Evolutionary conservation across 2,888 invertebrate species (phyloP), one percentile per base, ranked within the genome.

Genomic region (Cheilosia impressa): DNA sequence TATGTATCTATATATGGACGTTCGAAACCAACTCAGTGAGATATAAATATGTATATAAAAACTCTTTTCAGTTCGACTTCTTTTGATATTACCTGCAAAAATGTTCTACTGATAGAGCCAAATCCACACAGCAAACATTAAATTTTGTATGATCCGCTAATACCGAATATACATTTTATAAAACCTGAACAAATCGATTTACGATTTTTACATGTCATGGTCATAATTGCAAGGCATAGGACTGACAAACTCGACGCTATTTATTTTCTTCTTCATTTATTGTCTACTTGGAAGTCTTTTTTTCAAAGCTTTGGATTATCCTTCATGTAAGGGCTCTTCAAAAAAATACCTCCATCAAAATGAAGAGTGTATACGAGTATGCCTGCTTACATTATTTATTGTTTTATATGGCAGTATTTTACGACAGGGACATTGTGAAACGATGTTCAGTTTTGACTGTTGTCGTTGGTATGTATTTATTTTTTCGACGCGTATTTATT

Each of bases 401-500:
- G 31, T 53, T 15, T 27, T 2, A 41, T 53, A 41, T 10, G 17
- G 10, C n/a, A 4, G 17, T 2, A 53, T 22, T 66, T 66, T 53
- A 66, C 43, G 24, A 43, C 41, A 27, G 53, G 15, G 31, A 31
- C 31, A 31, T 31, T 31, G 31, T 31, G 9, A 31, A 31, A 31
- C 9, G 31, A 27, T 66, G 43, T 27, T 50, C 22, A 38, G 27
- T 50, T 50, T 22, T 31, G 22, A n/a, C 22, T 50, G 52, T 19
- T 52, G 34, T 60, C 60, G 38, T 50, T 31, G 31, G 9, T 0
- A 9, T 31, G 27, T 27, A 43, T 55, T 34, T 4, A 7, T 17
- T 19, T 31, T 55, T 17, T 43, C 4, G 19, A 31, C 41, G 43
- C 5, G 34, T 19, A 22, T 69, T 57, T 34, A 69, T 57, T 69